Evolutionary conservation across 1,140 invertebrate genomes (phyloP).

Genomic region (Leguminivora glycinivorella): DNA sequence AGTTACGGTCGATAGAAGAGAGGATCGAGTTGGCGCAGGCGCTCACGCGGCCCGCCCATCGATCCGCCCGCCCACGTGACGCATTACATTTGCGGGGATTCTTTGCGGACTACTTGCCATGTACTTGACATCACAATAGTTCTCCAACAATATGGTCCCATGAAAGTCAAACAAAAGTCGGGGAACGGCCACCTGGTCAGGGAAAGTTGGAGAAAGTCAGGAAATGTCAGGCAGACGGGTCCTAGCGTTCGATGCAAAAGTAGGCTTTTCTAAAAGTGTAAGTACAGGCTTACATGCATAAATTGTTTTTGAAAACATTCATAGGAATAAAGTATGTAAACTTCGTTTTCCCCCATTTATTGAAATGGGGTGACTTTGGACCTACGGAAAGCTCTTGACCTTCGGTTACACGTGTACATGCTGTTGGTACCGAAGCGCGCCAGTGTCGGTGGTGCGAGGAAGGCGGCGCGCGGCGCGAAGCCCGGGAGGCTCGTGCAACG

Average conservation of each 20-base stretch:
- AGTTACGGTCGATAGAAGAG: constrained; percentile 70
- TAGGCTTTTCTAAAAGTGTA: neutral
- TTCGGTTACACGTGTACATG: neutral
- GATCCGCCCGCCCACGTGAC: constrained; percentile 74
- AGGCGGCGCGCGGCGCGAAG: neutral
- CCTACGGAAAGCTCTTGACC: constrained; percentile 6
- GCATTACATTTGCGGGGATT: constrained; percentile 73
- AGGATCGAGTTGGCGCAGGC: constrained; percentile 66
- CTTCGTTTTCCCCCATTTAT: neutral
- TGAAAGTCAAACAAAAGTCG: constrained; percentile 3
- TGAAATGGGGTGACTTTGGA: neutral
- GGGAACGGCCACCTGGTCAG: neutral
- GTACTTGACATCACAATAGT: constrained; percentile 24
- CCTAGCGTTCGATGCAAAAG: neutral
- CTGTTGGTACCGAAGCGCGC: neutral
- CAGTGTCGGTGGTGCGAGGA: neutral
- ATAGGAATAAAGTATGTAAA: neutral
- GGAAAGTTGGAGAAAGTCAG: neutral
- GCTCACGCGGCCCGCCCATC: constrained; percentile 55
- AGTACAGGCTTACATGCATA: neutral
- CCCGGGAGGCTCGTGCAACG: neutral
- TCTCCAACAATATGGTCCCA: constrained; percentile 2
- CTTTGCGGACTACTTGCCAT: constrained; percentile 49
- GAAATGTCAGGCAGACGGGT: neutral
- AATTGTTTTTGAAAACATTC: neutral